These are phyloP conservation scores for Bufo gargarizans DNA, from an alignment of 2,113 vertebrate species.

Conservation along the genomic window DNA sequence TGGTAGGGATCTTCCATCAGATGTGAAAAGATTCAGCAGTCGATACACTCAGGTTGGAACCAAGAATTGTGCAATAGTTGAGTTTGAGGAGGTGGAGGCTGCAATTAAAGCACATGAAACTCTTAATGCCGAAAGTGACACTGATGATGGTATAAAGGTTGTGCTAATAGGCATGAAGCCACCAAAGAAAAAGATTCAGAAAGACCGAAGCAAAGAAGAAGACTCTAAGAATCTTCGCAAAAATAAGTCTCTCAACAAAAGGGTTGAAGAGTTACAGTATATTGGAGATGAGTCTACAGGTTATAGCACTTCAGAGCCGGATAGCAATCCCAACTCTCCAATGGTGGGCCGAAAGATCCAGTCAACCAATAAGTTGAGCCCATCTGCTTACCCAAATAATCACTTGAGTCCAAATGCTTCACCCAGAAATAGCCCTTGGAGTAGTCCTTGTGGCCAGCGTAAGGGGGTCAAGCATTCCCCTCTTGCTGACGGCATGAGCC, in stretches of 20 bases:
- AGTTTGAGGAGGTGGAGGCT: conserved; percentile 95
- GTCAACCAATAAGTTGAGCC: conserved; percentile 81
- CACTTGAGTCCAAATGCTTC: conserved; percentile 90
- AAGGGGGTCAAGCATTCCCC: conserved; percentile 85
- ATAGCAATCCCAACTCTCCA: conserved; percentile 90
- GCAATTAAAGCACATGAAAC: conserved; percentile 87
- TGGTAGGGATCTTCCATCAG: conserved; percentile 87
- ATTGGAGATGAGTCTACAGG: conserved; percentile 87
- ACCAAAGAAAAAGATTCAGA: conserved; percentile 90
- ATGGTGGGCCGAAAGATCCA: conserved; percentile 77
- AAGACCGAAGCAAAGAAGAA: conserved; percentile 80
- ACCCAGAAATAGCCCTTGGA: conserved; percentile 92
- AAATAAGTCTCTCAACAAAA: conserved; percentile 85
- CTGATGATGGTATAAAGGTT: conserved; percentile 78
- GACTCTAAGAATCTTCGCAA: conserved; percentile 72
- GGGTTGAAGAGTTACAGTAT: conserved; percentile 91
- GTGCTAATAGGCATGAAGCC: conserved; percentile 91
- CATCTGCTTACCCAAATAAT: conserved; percentile 77
- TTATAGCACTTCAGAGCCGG: conserved; percentile 93
- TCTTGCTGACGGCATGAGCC: conserved; percentile 79
- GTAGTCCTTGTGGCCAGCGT: conserved; percentile 86
- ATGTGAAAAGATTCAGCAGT: conserved; percentile 87
- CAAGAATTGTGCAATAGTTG: conserved; percentile 90
- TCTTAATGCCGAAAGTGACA: conserved; percentile 71
- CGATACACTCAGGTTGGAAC: conserved; percentile 85